A percentile compares a stretch with the other conserved stretches of the same genome.
phyloP scores from a whole-genome alignment of 30 jellyfish, hydroid and myxozoan genomes.

The Aurelia sp. region DNA sequence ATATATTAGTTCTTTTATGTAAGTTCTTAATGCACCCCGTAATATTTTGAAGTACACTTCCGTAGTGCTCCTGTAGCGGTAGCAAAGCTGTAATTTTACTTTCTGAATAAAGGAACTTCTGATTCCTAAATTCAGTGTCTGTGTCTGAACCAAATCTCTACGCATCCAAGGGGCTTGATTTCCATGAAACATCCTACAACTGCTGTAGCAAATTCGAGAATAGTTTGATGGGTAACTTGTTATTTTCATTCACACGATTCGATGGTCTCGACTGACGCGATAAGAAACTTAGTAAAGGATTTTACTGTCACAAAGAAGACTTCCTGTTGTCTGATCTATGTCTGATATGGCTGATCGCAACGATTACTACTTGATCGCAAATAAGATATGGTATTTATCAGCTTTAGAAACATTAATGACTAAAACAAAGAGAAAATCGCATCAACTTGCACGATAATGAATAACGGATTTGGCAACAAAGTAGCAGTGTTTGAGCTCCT shows the following conservation, averaged over 20 bases:
- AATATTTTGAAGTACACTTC: too few species aligned
- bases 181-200: too few species aligned
- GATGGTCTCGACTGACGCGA: not conserved
- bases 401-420: conserved; percentile 50
- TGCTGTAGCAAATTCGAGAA: too few species aligned
- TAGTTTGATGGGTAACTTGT: too few species aligned
- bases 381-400: conserved; percentile 33
- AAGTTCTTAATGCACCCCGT: too few species aligned
- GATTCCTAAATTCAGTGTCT: too few species aligned
- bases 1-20: too few species aligned
- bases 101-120: too few species aligned
- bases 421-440: conserved; percentile 24
- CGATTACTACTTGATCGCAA: conserved; percentile 48
- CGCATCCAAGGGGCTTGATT: too few species aligned
- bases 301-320: conserved; percentile 14
- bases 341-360: conserved; percentile 7
- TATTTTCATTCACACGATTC: not conserved
- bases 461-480: conserved; percentile 32
- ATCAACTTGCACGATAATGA: not conserved
- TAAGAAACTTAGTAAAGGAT: conserved; percentile 7
- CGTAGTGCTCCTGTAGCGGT: too few species aligned
- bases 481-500: not conserved
- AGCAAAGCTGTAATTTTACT: too few species aligned
- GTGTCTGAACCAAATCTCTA: too few species aligned
- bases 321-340: conserved; percentile 67